Evolutionary conservation across 1,140 invertebrate genomes (phyloP), one percentile per base, ranked within the genome.

Genomic region (Drosophila persimilis): DNA sequence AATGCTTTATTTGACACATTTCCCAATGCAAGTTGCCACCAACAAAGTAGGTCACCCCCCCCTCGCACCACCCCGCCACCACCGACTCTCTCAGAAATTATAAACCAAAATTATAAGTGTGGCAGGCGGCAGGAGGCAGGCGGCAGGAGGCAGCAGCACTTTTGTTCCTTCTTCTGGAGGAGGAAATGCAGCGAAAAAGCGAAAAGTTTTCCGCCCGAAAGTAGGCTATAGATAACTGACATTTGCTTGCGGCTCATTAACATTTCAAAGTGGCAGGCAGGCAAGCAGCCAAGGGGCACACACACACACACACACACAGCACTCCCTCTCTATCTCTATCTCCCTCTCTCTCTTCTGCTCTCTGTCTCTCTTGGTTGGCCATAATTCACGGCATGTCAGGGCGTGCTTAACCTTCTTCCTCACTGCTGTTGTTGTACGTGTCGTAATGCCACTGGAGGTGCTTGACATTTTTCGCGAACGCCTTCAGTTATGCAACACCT

Each of bases 381-480:
- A 77, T 77, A 77, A 77, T 64, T 77, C 75, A 79, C 75, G 54
- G 73, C 66, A 59, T 90, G 80, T 79, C 78, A 80, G 70, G 70
- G 66, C 65, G 56, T 89, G 74, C 88, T 90, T 90, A 90, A 90
- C 84, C 89, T 89, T 81, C 78, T 90, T 90, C 70, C 24, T 26
- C 24, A 5, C 6, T 26, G 24, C 3, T 26, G 24, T 5, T 26
- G 70, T 24, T 50, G 22, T 72, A 74, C 65, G 63, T 77, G 72
- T 70, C 58, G 77, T 62, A 79, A 61, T 77, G 74, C 72, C 62
- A 79, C 58, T 65, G 50, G 69, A 79, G 84, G 61, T 77, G 70
- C 89, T 83, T 90, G 89, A 90, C 89, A 85, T 90, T 90, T 88
- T 75, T 74, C 71, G 77, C 78, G 55, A 71, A 59, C 77, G 80